phyloP scores from a whole-genome alignment of 2,888 invertebrate genomes.

The Drosophila barbarae region DNA sequence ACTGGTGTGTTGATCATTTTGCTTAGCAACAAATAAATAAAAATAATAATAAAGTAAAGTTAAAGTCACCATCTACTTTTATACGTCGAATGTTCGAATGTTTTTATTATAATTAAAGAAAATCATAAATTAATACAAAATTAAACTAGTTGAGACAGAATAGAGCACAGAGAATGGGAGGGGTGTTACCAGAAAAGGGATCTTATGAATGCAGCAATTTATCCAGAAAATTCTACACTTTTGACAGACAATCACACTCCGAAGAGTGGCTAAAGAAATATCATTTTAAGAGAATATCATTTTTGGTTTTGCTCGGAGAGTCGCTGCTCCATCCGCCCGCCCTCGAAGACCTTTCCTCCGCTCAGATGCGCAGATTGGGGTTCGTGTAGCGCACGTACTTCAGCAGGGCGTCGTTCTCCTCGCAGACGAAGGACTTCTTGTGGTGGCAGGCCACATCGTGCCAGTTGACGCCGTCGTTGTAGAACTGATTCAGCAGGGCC shows the following conservation, averaged over 20 bases:
- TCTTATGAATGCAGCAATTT: conserved; percentile 37
- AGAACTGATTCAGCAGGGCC: conserved; percentile 92
- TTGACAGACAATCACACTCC: conserved; percentile 24
- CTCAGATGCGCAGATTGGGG: conserved; percentile 87
- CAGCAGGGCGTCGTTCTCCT: conserved; percentile 91
- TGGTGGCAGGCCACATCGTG: conserved; percentile 95
- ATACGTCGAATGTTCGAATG: conserved; percentile 55
- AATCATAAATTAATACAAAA: conserved; percentile 78
- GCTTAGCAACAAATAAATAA: no score
- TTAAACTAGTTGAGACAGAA: conserved; percentile 72
- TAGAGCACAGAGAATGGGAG: conserved; percentile 40
- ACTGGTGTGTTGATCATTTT: no score
- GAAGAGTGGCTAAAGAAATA: conserved; percentile 30
- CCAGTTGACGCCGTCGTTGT: conserved; percentile 94
- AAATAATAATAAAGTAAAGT: no score
- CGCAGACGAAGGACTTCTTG: conserved; percentile 92
- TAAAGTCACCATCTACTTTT: conserved; percentile 1
- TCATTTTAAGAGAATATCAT: conserved; percentile 60
- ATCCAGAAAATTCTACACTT: conserved; percentile 35
- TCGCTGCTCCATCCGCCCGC: conserved; percentile 45
- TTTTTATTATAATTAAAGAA: conserved; percentile 69
- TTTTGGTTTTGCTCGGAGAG: conserved; percentile 76
- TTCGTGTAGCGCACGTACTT: conserved; percentile 91
- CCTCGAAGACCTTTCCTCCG: conserved; percentile 22
- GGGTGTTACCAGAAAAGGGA: conserved; percentile 52